Conservation (phyloP, 30 jellyfish, hydroid and myxozoan species). For the Mastigias papua region DNA sequence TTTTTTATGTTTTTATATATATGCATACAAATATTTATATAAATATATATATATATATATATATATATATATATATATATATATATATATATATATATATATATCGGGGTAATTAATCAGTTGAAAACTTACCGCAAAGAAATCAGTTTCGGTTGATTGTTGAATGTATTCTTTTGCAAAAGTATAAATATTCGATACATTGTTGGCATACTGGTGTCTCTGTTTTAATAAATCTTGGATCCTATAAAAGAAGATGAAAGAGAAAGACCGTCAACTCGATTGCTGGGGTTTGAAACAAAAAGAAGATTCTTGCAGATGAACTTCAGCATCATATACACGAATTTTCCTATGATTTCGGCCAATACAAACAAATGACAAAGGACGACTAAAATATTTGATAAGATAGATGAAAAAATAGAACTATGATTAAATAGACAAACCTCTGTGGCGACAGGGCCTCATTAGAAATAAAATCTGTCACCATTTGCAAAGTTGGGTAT, state of each 20-base stretch:
- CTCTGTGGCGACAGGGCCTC: slow-evolving; percentile 67
- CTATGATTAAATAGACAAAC: neutral
- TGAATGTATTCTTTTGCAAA: slow-evolving; percentile 77
- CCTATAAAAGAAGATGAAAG: slow-evolving; percentile 19
- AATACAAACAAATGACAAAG: no score
- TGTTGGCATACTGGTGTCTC: slow-evolving; percentile 79
- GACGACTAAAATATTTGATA: no score
- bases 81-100: no score
- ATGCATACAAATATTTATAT: no score
- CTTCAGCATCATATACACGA: no score
- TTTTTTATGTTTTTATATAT: no score
- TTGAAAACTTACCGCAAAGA: slow-evolving; percentile 36
- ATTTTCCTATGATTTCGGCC: no score
- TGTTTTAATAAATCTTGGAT: slow-evolving; percentile 80
- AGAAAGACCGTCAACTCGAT: neutral
- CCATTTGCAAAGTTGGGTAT: slow-evolving; percentile 91
- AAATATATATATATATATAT: no score
- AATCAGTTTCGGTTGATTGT: slow-evolving; percentile 13
- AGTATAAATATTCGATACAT: slow-evolving; percentile 74
- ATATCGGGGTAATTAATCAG: neutral
- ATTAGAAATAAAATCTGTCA: slow-evolving; percentile 86
- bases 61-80: no score
- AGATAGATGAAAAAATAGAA: neutral
- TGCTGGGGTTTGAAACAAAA: neutral
- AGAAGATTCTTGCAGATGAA: no score